phyloP scores from a whole-genome alignment of 2,888 invertebrate genomes.

The Labia minor region DNA sequence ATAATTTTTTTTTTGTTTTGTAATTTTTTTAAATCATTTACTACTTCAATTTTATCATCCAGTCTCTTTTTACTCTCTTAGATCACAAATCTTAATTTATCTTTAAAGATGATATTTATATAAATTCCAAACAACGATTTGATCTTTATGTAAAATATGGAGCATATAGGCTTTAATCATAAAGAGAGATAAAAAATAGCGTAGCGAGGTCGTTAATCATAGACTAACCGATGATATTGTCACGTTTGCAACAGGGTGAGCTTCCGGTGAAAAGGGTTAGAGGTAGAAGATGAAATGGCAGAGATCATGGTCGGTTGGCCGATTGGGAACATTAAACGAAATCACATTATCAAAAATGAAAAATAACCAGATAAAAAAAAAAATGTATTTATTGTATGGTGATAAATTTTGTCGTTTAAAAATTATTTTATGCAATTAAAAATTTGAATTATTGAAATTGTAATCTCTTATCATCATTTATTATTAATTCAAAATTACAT shows the following conservation, averaged over 20 bases:
- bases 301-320: not conserved
- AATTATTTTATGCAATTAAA: too few relatives aligned
- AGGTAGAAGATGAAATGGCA: not conserved
- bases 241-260: not conserved
- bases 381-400: too few relatives aligned
- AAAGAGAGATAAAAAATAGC: not conserved
- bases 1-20: too few relatives aligned
- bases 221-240: conserved; percentile 4
- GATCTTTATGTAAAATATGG: conserved; percentile 4
- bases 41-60: too few relatives aligned
- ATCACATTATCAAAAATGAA: not conserved
- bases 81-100: too few relatives aligned
- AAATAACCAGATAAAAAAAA: not conserved
- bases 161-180: not conserved
- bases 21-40: too few relatives aligned
- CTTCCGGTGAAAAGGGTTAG: not conserved
- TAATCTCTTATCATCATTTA: too few relatives aligned
- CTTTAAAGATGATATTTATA: not conserved
- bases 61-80: too few relatives aligned
- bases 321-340: not conserved
- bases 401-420: too few relatives aligned
- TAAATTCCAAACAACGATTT: not conserved
- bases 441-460: too few relatives aligned
- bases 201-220: not conserved
- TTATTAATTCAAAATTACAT: too few relatives aligned